Conservation (phyloP, 2,797 vertebrate genomes). For the Adrianichthys oophorus region DNA sequence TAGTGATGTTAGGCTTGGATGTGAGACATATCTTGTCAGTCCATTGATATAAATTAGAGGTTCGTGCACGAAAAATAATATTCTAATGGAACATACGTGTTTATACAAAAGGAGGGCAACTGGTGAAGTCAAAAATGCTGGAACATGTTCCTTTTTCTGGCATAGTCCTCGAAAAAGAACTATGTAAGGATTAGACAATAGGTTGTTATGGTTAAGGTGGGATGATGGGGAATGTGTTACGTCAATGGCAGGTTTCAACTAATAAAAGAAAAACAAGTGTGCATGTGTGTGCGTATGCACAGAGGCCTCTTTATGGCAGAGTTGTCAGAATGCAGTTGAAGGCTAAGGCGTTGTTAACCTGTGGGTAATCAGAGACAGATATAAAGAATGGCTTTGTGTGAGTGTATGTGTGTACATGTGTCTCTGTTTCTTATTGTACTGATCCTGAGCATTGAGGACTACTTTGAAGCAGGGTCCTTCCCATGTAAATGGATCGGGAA, state of each 20-base stretch:
- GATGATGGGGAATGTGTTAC: not conserved
- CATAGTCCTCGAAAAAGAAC: no score
- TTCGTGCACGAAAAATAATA: no score
- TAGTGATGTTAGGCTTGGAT: conserved; percentile 55
- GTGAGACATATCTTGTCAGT: no score
- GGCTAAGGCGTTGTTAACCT: conserved; percentile 31
- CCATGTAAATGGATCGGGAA: conserved; percentile 46
- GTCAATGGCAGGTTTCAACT: not conserved
- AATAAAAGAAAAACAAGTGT: not conserved
- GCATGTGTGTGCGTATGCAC: conserved; percentile 8
- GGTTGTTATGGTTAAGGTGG: not conserved
- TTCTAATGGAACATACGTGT: no score
- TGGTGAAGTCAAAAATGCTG: no score
- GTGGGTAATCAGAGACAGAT: conserved; percentile 37
- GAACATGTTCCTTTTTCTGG: no score
- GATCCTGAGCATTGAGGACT: conserved; percentile 6
- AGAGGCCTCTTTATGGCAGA: conserved; percentile 11
- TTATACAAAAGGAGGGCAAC: no score
- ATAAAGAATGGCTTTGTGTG: conserved; percentile 34
- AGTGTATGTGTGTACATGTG: conserved; percentile 17
- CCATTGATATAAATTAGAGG: no score
- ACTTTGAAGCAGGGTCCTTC: conserved; percentile 25
- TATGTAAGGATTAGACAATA: no score
- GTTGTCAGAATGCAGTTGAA: conserved; percentile 22
- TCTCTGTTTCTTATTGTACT: conserved; percentile 20